These are phyloP conservation scores for Tetragnatha versicolor DNA, from an alignment of 1,140 invertebrate species.

Conservation along the genomic window DNA sequence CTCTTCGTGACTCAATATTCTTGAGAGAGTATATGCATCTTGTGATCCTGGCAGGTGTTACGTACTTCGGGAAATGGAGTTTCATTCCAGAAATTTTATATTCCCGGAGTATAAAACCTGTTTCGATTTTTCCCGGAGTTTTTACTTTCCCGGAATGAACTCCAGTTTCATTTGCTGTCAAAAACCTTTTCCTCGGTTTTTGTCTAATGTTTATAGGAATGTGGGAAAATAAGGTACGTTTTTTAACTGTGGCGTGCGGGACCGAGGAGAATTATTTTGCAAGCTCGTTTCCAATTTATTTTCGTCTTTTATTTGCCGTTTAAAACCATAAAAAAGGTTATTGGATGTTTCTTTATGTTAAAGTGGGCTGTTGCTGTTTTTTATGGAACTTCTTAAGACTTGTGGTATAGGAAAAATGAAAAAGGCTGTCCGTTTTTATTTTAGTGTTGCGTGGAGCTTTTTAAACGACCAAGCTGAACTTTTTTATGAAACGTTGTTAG, in stretches of 20 bases:
- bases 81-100: constrained; percentile 18
- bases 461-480: too few relatives aligned
- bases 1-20: constrained; percentile 33
- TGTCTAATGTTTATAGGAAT: not conserved
- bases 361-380: too few relatives aligned
- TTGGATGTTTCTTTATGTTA: too few relatives aligned
- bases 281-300: not conserved
- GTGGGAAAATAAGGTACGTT: not conserved
- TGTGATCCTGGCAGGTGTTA: constrained; percentile 28
- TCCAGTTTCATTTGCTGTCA: not conserved
- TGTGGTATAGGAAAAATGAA: too few relatives aligned
- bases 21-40: not conserved
- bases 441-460: too few relatives aligned
- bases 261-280: not conserved
- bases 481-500: too few relatives aligned
- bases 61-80: constrained; percentile 15
- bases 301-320: not conserved
- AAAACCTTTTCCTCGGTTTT: not conserved
- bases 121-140: too few relatives aligned
- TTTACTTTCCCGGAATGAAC: constrained; percentile 30
- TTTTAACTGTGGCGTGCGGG: not conserved
- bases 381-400: too few relatives aligned
- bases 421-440: too few relatives aligned
- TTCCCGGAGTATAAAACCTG: too few relatives aligned
- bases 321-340: too few relatives aligned